These are phyloP conservation scores for Aurelia sp. DNA, from an alignment of 30 jellyfish, hydroid and myxozoan species.

Conservation along the genomic window DNA sequence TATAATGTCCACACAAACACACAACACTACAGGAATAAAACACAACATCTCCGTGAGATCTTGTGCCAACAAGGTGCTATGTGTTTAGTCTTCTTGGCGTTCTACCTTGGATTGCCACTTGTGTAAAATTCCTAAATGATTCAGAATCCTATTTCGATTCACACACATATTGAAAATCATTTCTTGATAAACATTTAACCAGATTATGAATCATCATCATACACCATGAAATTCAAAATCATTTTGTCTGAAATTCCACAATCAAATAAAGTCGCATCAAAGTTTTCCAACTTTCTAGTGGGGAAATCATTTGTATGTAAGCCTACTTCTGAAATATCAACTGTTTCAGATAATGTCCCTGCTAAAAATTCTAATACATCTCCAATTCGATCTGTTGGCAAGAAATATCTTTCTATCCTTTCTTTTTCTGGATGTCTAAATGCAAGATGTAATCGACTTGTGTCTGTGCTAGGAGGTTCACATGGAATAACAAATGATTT, in stretches of 20 bases:
- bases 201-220: slow-evolving; percentile 10
- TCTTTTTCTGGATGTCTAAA: slow-evolving; percentile 29
- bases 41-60: too few relatives aligned
- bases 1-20: too few relatives aligned
- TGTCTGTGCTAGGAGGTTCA: slow-evolving; percentile 12
- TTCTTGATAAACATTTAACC: too few relatives aligned
- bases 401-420: slow-evolving; percentile 35
- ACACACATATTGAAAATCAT: too few relatives aligned
- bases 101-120: too few relatives aligned
- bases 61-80: too few relatives aligned
- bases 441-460: slow-evolving; percentile 26
- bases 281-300: slow-evolving; percentile 24
- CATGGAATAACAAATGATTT: neutral
- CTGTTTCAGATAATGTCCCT: neutral
- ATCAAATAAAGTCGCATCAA: slow-evolving; percentile 14
- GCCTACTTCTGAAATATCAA: neutral
- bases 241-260: slow-evolving; percentile 15
- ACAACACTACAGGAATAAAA: too few relatives aligned
- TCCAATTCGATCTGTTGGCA: slow-evolving; percentile 51
- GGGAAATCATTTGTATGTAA: slow-evolving; percentile 49
- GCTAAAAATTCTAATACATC: slow-evolving; percentile 21
- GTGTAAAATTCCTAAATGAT: too few relatives aligned
- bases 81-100: too few relatives aligned
- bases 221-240: slow-evolving; percentile 16
- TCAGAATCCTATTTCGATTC: too few relatives aligned